phyloP scores from a whole-genome alignment of 2,113 vertebrate genomes.

The Sebastes schlegelii region DNA sequence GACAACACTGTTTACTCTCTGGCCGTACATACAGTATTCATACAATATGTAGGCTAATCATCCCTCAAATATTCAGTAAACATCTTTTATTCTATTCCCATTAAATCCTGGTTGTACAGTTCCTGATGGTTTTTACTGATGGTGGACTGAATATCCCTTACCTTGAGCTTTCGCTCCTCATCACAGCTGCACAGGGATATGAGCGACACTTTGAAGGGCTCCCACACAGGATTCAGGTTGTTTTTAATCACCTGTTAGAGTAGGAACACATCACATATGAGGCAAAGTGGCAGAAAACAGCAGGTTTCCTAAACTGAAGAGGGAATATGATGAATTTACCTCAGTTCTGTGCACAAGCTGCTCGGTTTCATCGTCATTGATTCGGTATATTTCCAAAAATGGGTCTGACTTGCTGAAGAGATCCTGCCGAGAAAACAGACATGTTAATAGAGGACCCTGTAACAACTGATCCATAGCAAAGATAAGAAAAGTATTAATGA shows the following conservation, averaged over 20 bases:
- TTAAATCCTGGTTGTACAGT: background rate
- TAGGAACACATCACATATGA: slow-evolving; percentile 15
- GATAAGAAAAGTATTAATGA: background rate
- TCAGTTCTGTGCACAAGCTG: slow-evolving; percentile 95
- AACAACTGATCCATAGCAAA: background rate
- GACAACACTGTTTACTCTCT: slow-evolving; percentile 35
- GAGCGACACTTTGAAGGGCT: slow-evolving; percentile 95
- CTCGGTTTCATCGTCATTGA: slow-evolving; percentile 88
- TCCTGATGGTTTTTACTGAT: slow-evolving; percentile 1
- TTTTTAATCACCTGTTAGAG: slow-evolving; percentile 93
- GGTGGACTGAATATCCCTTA: slow-evolving; percentile 57
- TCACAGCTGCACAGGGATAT: slow-evolving; percentile 95
- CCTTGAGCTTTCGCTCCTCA: slow-evolving; percentile 93
- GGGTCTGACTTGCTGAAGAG: slow-evolving; percentile 98
- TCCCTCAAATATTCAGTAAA: background rate
- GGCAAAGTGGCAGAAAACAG: background rate
- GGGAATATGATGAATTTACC: slow-evolving; percentile 75
- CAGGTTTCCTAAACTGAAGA: background rate
- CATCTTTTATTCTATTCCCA: background rate
- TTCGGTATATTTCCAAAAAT: slow-evolving; percentile 93
- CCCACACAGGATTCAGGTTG: slow-evolving; percentile 96
- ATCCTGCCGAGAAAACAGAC: slow-evolving; percentile 83
- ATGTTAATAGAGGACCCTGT: background rate
- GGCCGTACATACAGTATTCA: background rate
- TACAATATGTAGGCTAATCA: background rate